Conservation (phyloP, 2,888 invertebrate species). For the Acrobasis repandana region DNA sequence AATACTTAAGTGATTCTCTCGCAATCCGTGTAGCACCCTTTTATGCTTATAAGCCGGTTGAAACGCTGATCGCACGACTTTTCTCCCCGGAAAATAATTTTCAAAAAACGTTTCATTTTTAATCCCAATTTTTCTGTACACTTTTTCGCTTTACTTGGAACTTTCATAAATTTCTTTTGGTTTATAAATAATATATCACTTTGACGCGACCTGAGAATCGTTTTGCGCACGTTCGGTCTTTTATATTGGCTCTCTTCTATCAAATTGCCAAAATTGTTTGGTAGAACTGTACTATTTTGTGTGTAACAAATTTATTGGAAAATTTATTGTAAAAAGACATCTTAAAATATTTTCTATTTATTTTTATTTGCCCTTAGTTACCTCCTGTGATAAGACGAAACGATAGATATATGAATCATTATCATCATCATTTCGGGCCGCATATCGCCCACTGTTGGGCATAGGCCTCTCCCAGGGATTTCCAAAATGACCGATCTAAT, state of each 20-base stretch:
- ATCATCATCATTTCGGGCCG: too few relatives aligned
- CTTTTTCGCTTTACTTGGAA: slow-evolving; percentile 31
- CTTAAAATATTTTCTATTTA: too few relatives aligned
- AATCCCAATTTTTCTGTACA: slow-evolving; percentile 38
- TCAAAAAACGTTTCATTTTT: slow-evolving; percentile 36
- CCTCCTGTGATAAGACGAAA: too few relatives aligned
- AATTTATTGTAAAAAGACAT: too few relatives aligned
- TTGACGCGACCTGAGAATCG: slow-evolving; percentile 36
- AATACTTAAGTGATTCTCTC: slow-evolving; percentile 50
- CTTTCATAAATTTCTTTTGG: slow-evolving; percentile 27
- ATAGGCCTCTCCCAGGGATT: too few relatives aligned
- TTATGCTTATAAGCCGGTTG: slow-evolving; percentile 49
- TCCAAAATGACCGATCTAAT: too few relatives aligned
- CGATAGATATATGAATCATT: too few relatives aligned
- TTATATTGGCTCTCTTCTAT: slow-evolving; percentile 42
- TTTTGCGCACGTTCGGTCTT: slow-evolving; percentile 26
- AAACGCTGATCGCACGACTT: slow-evolving; percentile 49
- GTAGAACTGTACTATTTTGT: too few relatives aligned
- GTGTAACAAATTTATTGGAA: too few relatives aligned
- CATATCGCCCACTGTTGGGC: too few relatives aligned
- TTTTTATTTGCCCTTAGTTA: too few relatives aligned
- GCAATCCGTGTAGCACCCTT: slow-evolving; percentile 45
- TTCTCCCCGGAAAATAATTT: slow-evolving; percentile 36
- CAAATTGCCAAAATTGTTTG: slow-evolving; percentile 44
- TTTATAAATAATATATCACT: slow-evolving; percentile 40